Conservation (phyloP, 2,797 vertebrate genomes). For the Lithobates pipiens region DNA sequence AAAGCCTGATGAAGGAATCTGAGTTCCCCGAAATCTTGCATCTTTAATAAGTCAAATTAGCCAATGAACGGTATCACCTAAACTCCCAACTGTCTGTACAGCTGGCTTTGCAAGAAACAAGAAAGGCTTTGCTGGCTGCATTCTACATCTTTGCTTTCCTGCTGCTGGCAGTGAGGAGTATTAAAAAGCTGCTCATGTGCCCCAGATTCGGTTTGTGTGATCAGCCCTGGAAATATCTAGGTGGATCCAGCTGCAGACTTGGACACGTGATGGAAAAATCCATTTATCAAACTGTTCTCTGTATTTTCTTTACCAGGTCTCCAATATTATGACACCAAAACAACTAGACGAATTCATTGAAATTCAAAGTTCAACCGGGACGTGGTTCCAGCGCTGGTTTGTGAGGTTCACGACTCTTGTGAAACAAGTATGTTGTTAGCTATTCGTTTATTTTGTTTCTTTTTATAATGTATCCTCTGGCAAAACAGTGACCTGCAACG, state of each 20-base stretch:
- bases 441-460: neutral
- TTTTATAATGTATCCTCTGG: neutral
- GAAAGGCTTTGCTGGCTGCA: neutral
- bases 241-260: neutral
- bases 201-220: neutral
- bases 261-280: neutral
- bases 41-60: too few relatives aligned
- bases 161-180: neutral
- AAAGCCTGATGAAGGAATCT: too few relatives aligned
- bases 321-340: constrained; percentile 92
- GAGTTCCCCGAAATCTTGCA: too few relatives aligned
- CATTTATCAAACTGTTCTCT: neutral
- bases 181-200: neutral
- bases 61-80: too few relatives aligned
- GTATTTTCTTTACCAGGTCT: constrained; percentile 76
- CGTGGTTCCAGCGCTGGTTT: constrained; percentile 95
- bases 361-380: constrained; percentile 96
- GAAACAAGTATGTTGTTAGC: constrained; percentile 83
- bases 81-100: neutral
- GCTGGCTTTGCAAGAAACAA: neutral
- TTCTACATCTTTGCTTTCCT: neutral
- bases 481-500: neutral
- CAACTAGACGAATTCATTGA: constrained; percentile 97
- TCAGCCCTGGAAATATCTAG: neutral
- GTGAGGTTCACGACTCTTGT: constrained; percentile 88